A percentile compares a stretch with the other conserved stretches of the same genome.
Evolutionary conservation across 2,888 invertebrate genomes (phyloP).

Genomic region (Pecten maximus): DNA sequence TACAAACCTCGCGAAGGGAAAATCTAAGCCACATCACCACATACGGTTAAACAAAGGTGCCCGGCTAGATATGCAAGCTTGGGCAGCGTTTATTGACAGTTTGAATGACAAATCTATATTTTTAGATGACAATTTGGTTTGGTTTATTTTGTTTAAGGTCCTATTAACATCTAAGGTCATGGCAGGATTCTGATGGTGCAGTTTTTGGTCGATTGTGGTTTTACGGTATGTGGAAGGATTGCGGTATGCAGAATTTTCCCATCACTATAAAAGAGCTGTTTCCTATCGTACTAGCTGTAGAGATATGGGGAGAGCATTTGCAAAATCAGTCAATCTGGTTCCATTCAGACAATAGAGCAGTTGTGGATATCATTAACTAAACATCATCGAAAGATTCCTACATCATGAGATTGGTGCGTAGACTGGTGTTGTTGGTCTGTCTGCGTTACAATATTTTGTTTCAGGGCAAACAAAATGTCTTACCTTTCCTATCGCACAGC

Average conservation of each 20-base stretch:
- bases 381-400: constrained; percentile 46
- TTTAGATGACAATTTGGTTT: background rate
- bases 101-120: constrained; percentile 1
- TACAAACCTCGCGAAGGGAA: background rate
- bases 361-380: constrained; percentile 57
- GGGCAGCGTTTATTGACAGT: constrained; percentile 17
- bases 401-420: constrained; percentile 54
- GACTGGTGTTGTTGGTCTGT: constrained; percentile 49
- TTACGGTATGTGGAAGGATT: background rate
- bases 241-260: background rate
- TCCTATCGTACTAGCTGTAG: constrained; percentile 51
- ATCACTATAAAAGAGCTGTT: constrained; percentile 38
- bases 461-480: constrained; percentile 10
- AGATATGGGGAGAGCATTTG: constrained; percentile 52
- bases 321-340: constrained; percentile 49
- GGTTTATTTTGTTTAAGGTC: too few species aligned
- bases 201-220: constrained; percentile 42
- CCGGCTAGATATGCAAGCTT: constrained; percentile 40
- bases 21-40: constrained; percentile 47
- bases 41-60: constrained; percentile 48
- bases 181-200: constrained; percentile 36
- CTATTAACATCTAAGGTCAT: background rate
- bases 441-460: constrained; percentile 54
- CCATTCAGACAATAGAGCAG: constrained; percentile 58
- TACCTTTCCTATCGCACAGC: background rate